Evolutionary conservation across 2,113 vertebrate genomes (phyloP), one percentile per base, ranked within the genome.

Genomic region (Grammomys surdaster): DNA sequence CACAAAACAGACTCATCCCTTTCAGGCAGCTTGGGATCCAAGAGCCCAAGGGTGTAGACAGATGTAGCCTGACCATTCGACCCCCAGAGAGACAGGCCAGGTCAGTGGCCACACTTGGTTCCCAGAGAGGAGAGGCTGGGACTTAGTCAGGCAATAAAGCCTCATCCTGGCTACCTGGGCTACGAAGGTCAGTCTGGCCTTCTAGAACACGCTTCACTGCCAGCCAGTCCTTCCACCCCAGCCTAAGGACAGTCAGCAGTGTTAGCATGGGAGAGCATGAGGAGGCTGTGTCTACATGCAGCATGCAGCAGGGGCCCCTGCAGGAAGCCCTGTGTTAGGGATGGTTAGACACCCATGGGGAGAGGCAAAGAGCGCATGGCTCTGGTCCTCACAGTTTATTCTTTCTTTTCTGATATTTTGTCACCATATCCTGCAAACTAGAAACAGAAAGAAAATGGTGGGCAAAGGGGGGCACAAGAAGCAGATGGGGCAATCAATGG

Each of bases 361-460:
- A 97, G 96, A 97, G 96, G 96, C 96, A 97, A 95, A 96, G 96
- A 97, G 97, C 93, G 9, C 36, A 24, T 51, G 93, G 87, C 97
- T 97, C 97, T 58, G 95, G 91, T 99, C 98, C 99, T 99, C 99
- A 99, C 99, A 98, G 99, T 99, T 99, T 99, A 99, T 98, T 99
- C 98, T 99, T 99, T 99, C 99, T 99, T 99, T 99, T 99, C 98
- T 99, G 99, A 99, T 99, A 99, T 98, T 99, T 99, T 99, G 99
- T 99, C 99, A 99, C 99, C 99, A 99, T 99, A 98, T 99, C 99
- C 99, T 99, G 99, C 98, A 99, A 99, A 99, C 99, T 99, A 98
- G 98, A 98, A 98, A 98, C 95, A 97, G 94, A 97, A 96, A 98
- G 98, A 98, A 97, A 96, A 96, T 94, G 93, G 97, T 84, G 95